These are phyloP conservation scores for Pontoporia blainvillei DNA, from an alignment of 2,113 vertebrate genomes.

Conservation along the genomic window DNA sequence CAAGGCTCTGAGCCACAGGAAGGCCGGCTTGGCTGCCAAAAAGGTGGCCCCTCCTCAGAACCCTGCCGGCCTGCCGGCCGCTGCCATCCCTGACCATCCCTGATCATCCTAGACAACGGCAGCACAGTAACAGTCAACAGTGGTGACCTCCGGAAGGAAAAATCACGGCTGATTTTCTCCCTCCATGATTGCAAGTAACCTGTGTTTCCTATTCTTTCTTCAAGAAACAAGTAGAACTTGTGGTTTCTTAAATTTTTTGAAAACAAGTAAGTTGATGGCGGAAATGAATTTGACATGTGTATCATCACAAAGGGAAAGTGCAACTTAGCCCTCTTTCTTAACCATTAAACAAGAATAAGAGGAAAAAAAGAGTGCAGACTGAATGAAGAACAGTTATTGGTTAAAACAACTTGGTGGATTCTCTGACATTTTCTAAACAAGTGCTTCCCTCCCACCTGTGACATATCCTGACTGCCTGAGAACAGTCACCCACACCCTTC, in stretches of 20 bases:
- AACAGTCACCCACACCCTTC: neutral
- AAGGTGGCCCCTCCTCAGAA: neutral
- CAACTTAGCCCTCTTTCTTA: constrained; percentile 1
- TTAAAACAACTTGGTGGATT: neutral
- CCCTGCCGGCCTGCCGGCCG: neutral
- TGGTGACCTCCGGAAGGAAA: neutral
- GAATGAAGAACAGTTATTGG: neutral
- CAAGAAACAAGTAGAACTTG: constrained; percentile 15
- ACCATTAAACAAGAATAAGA: constrained; percentile 31
- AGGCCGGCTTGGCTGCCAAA: neutral
- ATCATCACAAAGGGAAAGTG: constrained; percentile 22
- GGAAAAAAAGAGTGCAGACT: neutral
- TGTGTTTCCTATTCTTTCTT: neutral
- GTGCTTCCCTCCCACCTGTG: constrained; percentile 25
- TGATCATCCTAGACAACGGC: neutral
- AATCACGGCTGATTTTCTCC: neutral
- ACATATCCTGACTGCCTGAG: neutral
- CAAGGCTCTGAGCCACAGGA: neutral
- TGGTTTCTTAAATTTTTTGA: neutral
- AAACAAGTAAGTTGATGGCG: neutral
- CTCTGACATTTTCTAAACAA: constrained; percentile 52
- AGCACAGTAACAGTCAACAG: neutral
- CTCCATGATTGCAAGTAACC: neutral
- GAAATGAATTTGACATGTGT: neutral
- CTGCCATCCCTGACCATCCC: neutral